Evolutionary conservation across 2,888 invertebrate species (phyloP), one percentile per base, ranked within the genome.

Genomic region (Drosophila borborema): DNA sequence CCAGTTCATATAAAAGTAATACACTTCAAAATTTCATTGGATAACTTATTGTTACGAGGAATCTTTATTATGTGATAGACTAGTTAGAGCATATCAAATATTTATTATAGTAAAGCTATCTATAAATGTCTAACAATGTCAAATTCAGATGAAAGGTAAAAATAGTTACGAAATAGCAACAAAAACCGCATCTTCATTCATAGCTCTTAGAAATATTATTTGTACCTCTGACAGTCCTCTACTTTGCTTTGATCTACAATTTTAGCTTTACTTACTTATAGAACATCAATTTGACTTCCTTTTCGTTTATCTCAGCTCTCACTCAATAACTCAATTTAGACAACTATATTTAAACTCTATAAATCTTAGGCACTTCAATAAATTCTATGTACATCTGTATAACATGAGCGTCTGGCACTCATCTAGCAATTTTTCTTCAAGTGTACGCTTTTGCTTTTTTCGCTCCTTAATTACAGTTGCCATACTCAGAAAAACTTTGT

Each of bases 391-490:
- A 8, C 46, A 14, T 23, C 46, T 2, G 48, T n/a, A 31, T 6
- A n/a, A 49, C 49, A 31, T 49, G 16, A 14, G 20, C 51, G n/a
- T 54, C 40, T 54, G 54, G 23, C 18, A 64, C n/a, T 64, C 18
- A 12, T 8, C 48, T 12, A n/a, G 36, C 6, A 8, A 8, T 16
- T 36, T 66, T 78, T 73, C 43, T 48, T 40, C 18, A 34, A 64
- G 76, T 76, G 76, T 48, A 65, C 20, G 34, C 40, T 59, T 28
- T 59, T 28, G 28, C 46, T 28, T 28, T 40, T 46, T 64, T 38
- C 8, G 31, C 12, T 16, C 46, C 51, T 49, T 68, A 68, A 76
- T 77, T 77, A 60, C 48, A 63, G 64, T 60, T 60, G 31, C 28
- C 53, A 60, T 36, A 14, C 34, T 34, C 64, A 51, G 63, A 38